Base-by-base conservation (phyloP, 1,140 invertebrate species). In the Drosophila pseudoananassae region DNA sequence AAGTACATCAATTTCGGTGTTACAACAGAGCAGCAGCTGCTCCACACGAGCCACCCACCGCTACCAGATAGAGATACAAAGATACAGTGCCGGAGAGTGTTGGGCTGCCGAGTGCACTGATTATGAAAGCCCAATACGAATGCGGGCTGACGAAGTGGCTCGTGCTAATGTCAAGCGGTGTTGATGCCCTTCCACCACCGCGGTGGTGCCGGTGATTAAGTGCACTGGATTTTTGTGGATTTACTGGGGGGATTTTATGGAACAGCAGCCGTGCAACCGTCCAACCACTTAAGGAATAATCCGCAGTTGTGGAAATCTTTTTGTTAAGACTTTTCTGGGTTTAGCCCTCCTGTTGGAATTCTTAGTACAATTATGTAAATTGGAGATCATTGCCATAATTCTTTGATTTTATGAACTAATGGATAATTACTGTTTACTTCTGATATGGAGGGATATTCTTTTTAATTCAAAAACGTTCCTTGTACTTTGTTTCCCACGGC, bases 91-190 rank as follows among this genome's bases (percentile, higher is more conserved):
- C 12, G 14, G 17, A 14, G 38, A 54, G 49, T 31, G 51, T 43
- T 12, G 23, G 33, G 33, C 20, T 36, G 33, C 55, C 49, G 31
- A 60, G 58, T 55, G 50, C 14, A 36, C 14, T 38, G 65, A 69
- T 69, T 69, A 69, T 69, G 65, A 68, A 69, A 49, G 63, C 14
- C 31, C 31, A 8, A 49, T 49, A 45, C n/a, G 31, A 23, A 64
- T 69, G 77, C 76, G 70, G 77, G 72, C 29, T 29, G 56, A 17
- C 46, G 36, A 27, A 53, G 56, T 36, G 52, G 60, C 76, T 73
- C 77, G 71, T 80, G 78, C 78, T 80, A 59, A 20, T 81, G 66
- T 82, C 73, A 82, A 78, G 36, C 79, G 46, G 63, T 63, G 56
- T 51, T 68, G 58, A 64, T 51, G 14, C 60, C 20, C 29, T 14